These are phyloP conservation scores for Ochlodes sylvanus DNA, from an alignment of 2,888 invertebrate species.

Conservation along the genomic window DNA sequence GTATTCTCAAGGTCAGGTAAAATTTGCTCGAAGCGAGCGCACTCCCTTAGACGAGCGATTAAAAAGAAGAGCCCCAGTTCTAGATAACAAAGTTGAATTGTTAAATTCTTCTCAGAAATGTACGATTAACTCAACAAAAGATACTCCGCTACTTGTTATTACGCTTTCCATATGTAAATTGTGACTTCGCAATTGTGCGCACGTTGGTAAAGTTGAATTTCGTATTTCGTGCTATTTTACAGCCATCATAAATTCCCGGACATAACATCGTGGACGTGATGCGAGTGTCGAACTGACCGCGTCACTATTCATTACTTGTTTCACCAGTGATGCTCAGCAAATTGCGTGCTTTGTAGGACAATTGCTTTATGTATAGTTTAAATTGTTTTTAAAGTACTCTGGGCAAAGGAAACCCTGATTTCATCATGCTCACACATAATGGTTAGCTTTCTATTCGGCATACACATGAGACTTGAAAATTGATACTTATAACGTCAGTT, in stretches of 20 bases:
- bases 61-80: too few relatives aligned
- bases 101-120: background rate
- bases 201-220: constrained; percentile 19
- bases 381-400: constrained; percentile 14
- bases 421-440: background rate
- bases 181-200: constrained; percentile 22
- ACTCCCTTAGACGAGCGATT: too few relatives aligned
- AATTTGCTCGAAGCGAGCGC: too few relatives aligned
- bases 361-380: constrained; percentile 16
- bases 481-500: too few relatives aligned
- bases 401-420: background rate
- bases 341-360: constrained; percentile 21
- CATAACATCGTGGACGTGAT: constrained; percentile 32
- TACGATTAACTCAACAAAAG: constrained; percentile 20
- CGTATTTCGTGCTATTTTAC: constrained; percentile 21
- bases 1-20: too few relatives aligned
- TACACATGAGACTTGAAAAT: background rate
- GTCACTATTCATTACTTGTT: constrained; percentile 26
- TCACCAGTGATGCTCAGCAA: constrained; percentile 18
- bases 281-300: constrained; percentile 8
- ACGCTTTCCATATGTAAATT: constrained; percentile 23
- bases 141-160: constrained; percentile 12
- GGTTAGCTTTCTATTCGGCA: background rate
- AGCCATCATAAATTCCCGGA: constrained; percentile 29
- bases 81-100: background rate